A percentile compares a stretch with the other conserved stretches of the same genome.
These are phyloP conservation scores for Strix occidentalis DNA, from an alignment of 2,797 vertebrate genomes.

Conservation along the genomic window DNA sequence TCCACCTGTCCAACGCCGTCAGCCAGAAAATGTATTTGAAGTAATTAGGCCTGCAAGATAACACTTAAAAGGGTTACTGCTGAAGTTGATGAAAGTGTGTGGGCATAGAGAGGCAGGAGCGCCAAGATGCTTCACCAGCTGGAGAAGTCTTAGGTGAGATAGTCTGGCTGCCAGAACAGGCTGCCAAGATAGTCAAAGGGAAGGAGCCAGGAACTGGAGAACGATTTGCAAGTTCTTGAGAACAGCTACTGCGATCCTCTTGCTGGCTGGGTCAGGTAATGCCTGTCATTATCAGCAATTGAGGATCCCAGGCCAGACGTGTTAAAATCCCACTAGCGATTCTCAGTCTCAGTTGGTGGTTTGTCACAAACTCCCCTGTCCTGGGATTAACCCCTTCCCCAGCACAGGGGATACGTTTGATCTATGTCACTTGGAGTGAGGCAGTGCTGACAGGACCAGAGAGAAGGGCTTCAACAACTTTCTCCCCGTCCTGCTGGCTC, in stretches of 20 bases:
- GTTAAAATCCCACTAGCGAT: background rate
- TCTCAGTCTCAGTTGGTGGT: background rate
- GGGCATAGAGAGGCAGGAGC: constrained; percentile 55
- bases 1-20: constrained; percentile 52
- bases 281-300: constrained; percentile 29
- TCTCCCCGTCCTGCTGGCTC: background rate
- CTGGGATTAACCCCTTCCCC: background rate
- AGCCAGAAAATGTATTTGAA: constrained; percentile 52
- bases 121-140: constrained; percentile 59
- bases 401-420: rapidly evolving
- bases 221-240: constrained; percentile 52
- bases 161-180: constrained; percentile 61
- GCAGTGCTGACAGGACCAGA: background rate
- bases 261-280: constrained; percentile 54
- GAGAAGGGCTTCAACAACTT: background rate
- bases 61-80: constrained; percentile 67
- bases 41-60: constrained; percentile 71
- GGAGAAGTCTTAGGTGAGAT: constrained; percentile 56
- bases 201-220: constrained; percentile 65
- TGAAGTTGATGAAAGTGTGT: constrained; percentile 63
- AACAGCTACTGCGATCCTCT: constrained; percentile 24
- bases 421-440: rapidly evolving
- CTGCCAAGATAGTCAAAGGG: constrained; percentile 67
- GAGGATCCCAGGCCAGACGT: constrained; percentile 22
- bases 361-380: background rate